Percentiles rank a stretch among this genome's conserved stretches.
Evolutionary conservation across 2,888 invertebrate genomes (phyloP).

Genomic region (Sphaerolaimus hirsutus): DNA sequence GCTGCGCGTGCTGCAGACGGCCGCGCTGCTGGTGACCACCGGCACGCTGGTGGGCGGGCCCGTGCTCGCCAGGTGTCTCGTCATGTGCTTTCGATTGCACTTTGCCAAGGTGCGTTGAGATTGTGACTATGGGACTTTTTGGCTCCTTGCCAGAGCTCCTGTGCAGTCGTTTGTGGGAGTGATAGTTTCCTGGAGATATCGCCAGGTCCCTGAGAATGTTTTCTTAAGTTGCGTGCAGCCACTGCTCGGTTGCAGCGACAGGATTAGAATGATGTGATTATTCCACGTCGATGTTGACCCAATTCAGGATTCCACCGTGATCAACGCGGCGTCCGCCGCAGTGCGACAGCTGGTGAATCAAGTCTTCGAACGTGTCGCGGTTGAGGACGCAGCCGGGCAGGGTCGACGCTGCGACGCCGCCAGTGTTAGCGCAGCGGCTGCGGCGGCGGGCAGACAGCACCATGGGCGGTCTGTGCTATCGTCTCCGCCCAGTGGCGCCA

Average conservation of each 20-base stretch:
- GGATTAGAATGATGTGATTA: too few relatives aligned
- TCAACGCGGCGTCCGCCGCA: slow-evolving; percentile 89
- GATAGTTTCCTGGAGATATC: too few relatives aligned
- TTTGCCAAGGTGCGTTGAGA: too few relatives aligned
- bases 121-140: too few relatives aligned
- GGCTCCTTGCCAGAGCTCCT: too few relatives aligned
- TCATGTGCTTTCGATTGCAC: slow-evolving; percentile 84
- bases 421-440: neutral
- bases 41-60: slow-evolving; percentile 80
- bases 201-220: too few relatives aligned
- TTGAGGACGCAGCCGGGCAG: slow-evolving; percentile 21
- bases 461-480: slow-evolving; percentile 15
- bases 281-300: too few relatives aligned
- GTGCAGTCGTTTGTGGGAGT: too few relatives aligned
- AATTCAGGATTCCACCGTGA: slow-evolving; percentile 79
- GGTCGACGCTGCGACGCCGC: neutral
- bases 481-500: slow-evolving; percentile 49
- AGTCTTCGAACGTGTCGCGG: slow-evolving; percentile 31
- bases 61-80: slow-evolving; percentile 64
- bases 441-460: slow-evolving; percentile 4
- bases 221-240: too few relatives aligned
- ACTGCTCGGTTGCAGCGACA: too few relatives aligned
- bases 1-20: slow-evolving; percentile 79
- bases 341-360: slow-evolving; percentile 77
- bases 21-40: slow-evolving; percentile 76